These are phyloP conservation scores for Megatriorchis doriae DNA, from an alignment of 2,113 vertebrate genomes.

Conservation along the genomic window DNA sequence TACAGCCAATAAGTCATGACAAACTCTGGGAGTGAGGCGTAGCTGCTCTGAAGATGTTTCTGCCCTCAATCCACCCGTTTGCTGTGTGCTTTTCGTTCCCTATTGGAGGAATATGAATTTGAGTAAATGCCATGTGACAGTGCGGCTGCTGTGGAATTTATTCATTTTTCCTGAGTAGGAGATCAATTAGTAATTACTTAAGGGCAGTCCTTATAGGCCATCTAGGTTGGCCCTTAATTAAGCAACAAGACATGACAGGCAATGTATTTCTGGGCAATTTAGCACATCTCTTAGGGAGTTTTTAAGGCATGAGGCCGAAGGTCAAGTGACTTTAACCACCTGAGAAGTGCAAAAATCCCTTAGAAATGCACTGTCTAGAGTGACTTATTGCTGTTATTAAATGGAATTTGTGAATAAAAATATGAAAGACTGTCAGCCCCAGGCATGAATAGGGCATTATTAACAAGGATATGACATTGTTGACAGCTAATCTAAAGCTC, in stretches of 20 bases:
- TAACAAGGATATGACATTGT: constrained; percentile 59
- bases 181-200: constrained; percentile 71
- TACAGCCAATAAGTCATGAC: not conserved
- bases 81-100: not conserved
- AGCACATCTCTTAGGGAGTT: constrained; percentile 73
- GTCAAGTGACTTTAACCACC: constrained; percentile 77
- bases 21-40: not conserved
- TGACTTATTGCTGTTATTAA: constrained; percentile 64
- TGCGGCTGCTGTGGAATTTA: constrained; percentile 14
- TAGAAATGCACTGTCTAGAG: constrained; percentile 68
- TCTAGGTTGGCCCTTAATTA: constrained; percentile 72
- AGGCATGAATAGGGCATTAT: constrained; percentile 49
- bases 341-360: constrained; percentile 73
- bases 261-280: constrained; percentile 77
- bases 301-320: constrained; percentile 70
- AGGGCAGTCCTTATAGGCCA: constrained; percentile 62
- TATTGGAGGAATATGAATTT: constrained; percentile 23
- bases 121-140: constrained; percentile 57
- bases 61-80: not conserved
- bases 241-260: constrained; percentile 76
- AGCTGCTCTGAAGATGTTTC: not conserved
- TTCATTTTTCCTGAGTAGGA: constrained; percentile 60
- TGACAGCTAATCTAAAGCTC: constrained; percentile 62
- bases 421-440: constrained; percentile 61
- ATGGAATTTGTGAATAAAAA: constrained; percentile 64